These are phyloP conservation scores for Butorides virescens DNA, from an alignment of 2,113 vertebrate species.

Conservation along the genomic window DNA sequence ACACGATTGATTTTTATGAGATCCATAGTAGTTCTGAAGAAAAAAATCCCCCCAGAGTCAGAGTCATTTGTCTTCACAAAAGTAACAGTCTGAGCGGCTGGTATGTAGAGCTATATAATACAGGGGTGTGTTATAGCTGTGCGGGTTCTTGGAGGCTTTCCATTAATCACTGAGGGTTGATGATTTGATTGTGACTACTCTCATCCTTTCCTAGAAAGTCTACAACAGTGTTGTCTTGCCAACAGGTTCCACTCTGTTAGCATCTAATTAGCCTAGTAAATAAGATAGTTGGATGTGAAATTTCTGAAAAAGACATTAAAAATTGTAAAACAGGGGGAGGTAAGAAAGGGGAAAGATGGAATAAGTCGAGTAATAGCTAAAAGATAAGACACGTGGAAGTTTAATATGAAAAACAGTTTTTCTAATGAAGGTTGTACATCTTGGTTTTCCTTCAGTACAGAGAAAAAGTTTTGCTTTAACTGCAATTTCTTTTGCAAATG, in stretches of 20 bases:
- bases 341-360: background rate
- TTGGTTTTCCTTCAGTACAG: background rate
- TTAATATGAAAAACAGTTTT: background rate
- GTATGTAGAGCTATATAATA: background rate
- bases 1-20: background rate
- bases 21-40: background rate
- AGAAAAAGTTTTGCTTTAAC: background rate
- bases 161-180: accelerated
- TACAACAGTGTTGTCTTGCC: background rate
- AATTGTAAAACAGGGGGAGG: background rate
- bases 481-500: background rate
- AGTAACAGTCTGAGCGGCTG: background rate
- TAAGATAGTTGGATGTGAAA: background rate
- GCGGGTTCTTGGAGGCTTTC: background rate
- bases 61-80: background rate
- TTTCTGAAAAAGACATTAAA: background rate
- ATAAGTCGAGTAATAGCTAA: background rate
- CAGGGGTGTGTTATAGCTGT: accelerated
- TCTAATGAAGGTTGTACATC: background rate
- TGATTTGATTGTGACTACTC: background rate
- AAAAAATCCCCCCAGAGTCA: background rate
- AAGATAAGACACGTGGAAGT: background rate
- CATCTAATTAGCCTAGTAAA: background rate
- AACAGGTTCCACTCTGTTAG: background rate
- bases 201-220: background rate